Evolutionary conservation across 2,113 vertebrate species (phyloP).

Genomic region (Hippopotamus amphibius): DNA sequence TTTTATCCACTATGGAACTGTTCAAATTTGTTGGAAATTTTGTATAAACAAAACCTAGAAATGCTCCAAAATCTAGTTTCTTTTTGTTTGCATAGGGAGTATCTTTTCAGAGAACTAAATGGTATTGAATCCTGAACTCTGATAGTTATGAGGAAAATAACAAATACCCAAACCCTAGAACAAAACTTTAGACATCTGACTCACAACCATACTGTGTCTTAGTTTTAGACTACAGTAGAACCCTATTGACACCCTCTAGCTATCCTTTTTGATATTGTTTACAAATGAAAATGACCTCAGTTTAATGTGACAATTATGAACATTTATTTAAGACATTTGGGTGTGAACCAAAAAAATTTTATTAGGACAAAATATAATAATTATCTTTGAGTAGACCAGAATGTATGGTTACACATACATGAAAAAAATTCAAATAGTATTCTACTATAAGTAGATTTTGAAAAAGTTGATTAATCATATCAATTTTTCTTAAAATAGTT

Average conservation of each 20-base stretch:
- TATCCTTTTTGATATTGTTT: conserved; percentile 53
- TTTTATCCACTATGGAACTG: conserved; percentile 29
- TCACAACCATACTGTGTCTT: background rate
- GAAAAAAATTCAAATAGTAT: conserved; percentile 48
- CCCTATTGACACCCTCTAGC: background rate
- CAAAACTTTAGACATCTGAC: background rate
- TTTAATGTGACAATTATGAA: conserved; percentile 25
- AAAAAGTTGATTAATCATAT: background rate
- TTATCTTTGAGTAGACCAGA: conserved; percentile 26
- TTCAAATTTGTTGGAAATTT: conserved; percentile 46
- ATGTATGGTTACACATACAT: conserved; percentile 47
- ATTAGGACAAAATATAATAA: background rate
- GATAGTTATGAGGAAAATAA: conserved; percentile 21
- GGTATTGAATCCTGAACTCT: conserved; percentile 39
- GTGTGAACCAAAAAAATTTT: conserved; percentile 26
- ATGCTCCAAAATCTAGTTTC: conserved; percentile 51
- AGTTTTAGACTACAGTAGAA: conserved; percentile 6
- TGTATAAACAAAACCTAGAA: conserved; percentile 28
- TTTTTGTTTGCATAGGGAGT: conserved; percentile 39
- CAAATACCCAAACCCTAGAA: background rate
- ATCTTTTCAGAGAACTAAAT: conserved; percentile 54
- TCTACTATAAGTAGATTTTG: conserved; percentile 24
- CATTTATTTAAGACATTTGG: conserved; percentile 47
- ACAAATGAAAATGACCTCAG: background rate
- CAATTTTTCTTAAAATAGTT: conserved; percentile 61